A percentile compares a stretch with the other conserved stretches of the same genome.
phyloP scores from a whole-genome alignment of 1,140 invertebrate genomes.

The Leptinotarsa lineolata region DNA sequence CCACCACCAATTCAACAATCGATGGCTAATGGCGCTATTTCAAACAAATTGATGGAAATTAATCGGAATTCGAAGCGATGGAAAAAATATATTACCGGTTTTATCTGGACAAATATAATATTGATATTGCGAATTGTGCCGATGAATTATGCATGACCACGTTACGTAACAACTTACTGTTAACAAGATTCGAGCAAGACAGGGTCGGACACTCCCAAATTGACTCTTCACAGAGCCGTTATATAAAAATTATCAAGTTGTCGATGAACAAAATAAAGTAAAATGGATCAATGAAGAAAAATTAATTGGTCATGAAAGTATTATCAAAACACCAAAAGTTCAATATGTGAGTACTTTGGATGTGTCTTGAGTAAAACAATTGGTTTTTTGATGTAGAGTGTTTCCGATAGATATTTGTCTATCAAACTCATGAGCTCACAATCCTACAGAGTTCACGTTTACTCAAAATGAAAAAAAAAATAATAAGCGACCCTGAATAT shows the following conservation, averaged over 20 bases:
- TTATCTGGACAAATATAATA: background rate
- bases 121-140: background rate
- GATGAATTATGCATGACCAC: background rate
- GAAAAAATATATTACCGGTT: background rate
- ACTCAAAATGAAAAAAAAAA: too few relatives aligned
- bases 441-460: too few relatives aligned
- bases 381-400: too few relatives aligned
- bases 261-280: too few relatives aligned
- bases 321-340: too few relatives aligned
- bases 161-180: background rate
- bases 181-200: background rate
- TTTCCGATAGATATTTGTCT: too few relatives aligned
- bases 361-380: too few relatives aligned
- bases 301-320: too few relatives aligned
- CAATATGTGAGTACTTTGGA: too few relatives aligned
- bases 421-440: too few relatives aligned
- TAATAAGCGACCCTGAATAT: too few relatives aligned
- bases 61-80: background rate
- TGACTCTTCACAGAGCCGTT: background rate
- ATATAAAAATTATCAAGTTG: background rate
- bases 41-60: background rate
- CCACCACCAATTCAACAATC: background rate
- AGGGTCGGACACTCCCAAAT: slow-evolving; percentile 4
- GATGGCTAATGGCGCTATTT: background rate
- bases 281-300: too few relatives aligned